phyloP scores from a whole-genome alignment of 2,113 vertebrate genomes.

The Bungarus multicinctus region DNA sequence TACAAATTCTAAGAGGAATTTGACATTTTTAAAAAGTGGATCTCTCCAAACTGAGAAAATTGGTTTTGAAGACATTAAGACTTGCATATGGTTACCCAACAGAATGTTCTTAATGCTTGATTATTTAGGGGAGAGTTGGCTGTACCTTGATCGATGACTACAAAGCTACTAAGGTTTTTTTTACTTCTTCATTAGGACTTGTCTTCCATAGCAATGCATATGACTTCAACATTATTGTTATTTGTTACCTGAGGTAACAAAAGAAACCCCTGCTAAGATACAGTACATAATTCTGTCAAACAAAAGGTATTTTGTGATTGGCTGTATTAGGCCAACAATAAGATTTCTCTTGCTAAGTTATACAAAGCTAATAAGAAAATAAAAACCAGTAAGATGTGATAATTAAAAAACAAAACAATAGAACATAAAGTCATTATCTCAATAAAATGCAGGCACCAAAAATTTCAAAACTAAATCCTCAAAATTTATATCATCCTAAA shows the following conservation, averaged over 20 bases:
- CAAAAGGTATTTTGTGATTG: background rate
- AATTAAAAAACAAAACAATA: background rate
- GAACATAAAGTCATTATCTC: background rate
- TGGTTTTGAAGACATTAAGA: background rate
- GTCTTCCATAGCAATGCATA: background rate
- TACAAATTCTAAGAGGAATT: background rate
- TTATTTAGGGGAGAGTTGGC: background rate
- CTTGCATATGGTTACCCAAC: background rate
- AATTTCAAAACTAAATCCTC: background rate
- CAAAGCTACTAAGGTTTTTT: background rate
- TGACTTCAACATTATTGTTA: background rate
- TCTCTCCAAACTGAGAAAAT: background rate
- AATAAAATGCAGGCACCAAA: background rate
- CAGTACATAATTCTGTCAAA: background rate
- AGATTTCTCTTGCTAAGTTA: background rate
- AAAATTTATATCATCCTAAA: background rate
- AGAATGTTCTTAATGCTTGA: background rate
- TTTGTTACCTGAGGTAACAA: background rate
- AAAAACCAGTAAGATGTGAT: background rate
- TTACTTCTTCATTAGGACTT: background rate
- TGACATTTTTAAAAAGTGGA: background rate
- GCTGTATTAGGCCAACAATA: background rate
- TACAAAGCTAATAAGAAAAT: background rate
- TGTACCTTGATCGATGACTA: background rate
- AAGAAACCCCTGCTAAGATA: background rate